phyloP scores from a whole-genome alignment of 1,140 invertebrate genomes.

The Temnothorax nylanderi region DNA sequence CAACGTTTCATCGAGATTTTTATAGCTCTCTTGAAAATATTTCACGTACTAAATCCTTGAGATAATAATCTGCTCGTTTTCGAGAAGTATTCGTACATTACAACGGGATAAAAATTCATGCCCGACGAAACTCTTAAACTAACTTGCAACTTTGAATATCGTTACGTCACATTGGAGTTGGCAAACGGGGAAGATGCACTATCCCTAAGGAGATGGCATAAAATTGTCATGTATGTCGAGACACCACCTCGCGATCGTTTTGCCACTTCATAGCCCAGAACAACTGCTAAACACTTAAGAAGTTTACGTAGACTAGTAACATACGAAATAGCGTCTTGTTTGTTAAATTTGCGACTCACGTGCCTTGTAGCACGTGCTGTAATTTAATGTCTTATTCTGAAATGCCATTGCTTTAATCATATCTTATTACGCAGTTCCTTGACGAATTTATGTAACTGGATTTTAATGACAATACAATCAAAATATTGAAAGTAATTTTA shows the following conservation, averaged over 20 bases:
- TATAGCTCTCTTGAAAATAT: constrained; percentile 50
- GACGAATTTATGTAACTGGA: neutral
- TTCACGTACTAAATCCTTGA: constrained; percentile 46
- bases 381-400: constrained; percentile 40
- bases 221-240: constrained; percentile 40
- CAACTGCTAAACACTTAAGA: constrained; percentile 48
- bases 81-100: constrained; percentile 50
- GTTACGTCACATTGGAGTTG: constrained; percentile 12
- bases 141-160: constrained; percentile 42
- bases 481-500: constrained; percentile 3
- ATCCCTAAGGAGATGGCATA: constrained; percentile 35
- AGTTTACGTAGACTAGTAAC: constrained; percentile 37
- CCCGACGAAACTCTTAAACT: constrained; percentile 10
- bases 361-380: constrained; percentile 42
- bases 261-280: constrained; percentile 2
- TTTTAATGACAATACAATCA: neutral
- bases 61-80: constrained; percentile 51
- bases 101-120: constrained; percentile 32
- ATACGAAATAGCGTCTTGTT: constrained; percentile 26
- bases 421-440: constrained; percentile 35
- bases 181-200: constrained; percentile 23
- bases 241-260: constrained; percentile 50
- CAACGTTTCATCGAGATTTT: constrained; percentile 40
- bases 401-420: constrained; percentile 42
- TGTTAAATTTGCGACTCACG: constrained; percentile 52